phyloP scores from a whole-genome alignment of 2,113 vertebrate species.

The Puma concolor region DNA sequence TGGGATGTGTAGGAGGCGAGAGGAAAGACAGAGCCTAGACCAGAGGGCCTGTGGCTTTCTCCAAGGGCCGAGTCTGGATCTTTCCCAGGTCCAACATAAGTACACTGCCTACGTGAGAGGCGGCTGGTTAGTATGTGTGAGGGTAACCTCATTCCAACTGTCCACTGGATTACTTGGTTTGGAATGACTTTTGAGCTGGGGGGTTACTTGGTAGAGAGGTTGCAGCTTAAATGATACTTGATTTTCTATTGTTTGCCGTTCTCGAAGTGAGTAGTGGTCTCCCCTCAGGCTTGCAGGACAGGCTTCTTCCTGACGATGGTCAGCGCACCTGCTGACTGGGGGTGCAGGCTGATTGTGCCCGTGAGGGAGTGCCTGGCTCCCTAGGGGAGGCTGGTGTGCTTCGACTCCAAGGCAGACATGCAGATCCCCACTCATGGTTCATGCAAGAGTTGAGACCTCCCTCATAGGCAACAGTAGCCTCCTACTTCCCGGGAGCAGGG shows the following conservation, averaged over 20 bases:
- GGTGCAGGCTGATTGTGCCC: neutral
- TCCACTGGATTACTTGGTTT: neutral
- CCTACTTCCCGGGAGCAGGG: neutral
- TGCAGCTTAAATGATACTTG: neutral
- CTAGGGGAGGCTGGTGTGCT: too few species aligned
- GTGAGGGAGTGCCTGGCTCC: neutral
- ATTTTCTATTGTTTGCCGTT: neutral
- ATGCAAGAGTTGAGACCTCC: neutral
- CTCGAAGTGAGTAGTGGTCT: neutral
- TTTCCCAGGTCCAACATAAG: rapidly evolving
- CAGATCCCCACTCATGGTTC: rapidly evolving
- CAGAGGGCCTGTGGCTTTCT: neutral
- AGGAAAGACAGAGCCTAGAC: neutral
- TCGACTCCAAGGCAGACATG: rapidly evolving
- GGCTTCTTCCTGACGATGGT: rapidly evolving
- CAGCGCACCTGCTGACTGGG: too few species aligned
- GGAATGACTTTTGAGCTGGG: neutral
- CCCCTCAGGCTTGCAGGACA: neutral
- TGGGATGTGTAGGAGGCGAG: neutral
- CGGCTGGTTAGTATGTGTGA: rapidly evolving
- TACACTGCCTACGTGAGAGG: neutral
- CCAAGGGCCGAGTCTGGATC: neutral
- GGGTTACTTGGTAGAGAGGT: neutral
- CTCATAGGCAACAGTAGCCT: rapidly evolving
- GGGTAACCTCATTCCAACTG: neutral